A percentile compares a stretch with the other conserved stretches of the same genome.
phyloP scores from a whole-genome alignment of 2,797 vertebrate genomes.

The Heteromormyrus szaboi region DNA sequence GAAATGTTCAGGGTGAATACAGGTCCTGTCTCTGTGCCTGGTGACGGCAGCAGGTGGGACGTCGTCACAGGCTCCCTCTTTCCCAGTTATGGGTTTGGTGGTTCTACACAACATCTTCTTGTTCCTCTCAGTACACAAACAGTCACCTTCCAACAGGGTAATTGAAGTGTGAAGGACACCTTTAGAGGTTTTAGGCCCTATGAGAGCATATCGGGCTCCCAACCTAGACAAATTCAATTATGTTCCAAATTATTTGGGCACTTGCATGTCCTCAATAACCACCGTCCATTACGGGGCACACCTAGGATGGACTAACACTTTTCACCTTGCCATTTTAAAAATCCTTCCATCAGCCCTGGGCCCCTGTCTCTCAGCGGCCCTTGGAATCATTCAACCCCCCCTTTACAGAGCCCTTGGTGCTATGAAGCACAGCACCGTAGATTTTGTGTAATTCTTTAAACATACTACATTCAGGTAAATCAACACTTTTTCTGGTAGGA shows the following conservation, averaged over 20 bases:
- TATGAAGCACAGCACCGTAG: background rate
- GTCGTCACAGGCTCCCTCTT: background rate
- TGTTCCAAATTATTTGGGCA: background rate
- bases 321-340: background rate
- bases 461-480: background rate
- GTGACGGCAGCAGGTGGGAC: background rate
- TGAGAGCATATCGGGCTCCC: background rate
- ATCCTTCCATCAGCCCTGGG: background rate
- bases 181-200: background rate
- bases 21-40: background rate
- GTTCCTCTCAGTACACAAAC: background rate
- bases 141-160: background rate
- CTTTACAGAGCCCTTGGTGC: background rate
- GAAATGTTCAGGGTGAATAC: background rate
- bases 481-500: background rate
- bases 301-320: background rate
- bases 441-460: background rate
- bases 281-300: background rate
- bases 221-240: background rate
- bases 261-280: background rate
- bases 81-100: background rate
- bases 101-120: conserved; percentile 25
- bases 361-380: background rate
- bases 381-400: background rate
- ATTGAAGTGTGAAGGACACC: background rate